Evolutionary conservation across 1,140 invertebrate species (phyloP).

Genomic region (Aphaenogaster rudis): DNA sequence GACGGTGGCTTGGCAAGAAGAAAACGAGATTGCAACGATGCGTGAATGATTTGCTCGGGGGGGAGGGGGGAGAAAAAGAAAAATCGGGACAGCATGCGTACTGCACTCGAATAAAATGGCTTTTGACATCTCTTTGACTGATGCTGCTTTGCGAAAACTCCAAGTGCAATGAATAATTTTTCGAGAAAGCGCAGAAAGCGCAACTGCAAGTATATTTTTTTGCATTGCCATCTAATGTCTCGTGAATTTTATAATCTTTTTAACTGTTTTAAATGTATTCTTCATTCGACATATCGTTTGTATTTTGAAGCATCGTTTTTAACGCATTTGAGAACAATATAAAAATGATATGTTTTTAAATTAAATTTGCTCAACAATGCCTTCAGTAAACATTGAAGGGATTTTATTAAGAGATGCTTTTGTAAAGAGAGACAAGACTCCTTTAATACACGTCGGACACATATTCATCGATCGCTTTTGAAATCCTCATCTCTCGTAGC

Average conservation of each 20-base stretch:
- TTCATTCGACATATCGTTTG: not conserved
- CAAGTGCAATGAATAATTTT: not conserved
- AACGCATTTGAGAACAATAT: not conserved
- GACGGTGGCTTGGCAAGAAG: conserved; percentile 18
- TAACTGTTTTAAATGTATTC: not conserved
- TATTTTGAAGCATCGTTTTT: not conserved
- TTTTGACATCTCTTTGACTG: not conserved
- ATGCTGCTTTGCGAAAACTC: not conserved
- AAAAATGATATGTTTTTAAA: not conserved
- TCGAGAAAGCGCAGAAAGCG: not conserved
- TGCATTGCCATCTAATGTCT: not conserved
- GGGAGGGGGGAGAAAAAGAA: not conserved
- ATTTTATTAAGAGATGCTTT: conserved; percentile 9
- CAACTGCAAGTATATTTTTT: not conserved
- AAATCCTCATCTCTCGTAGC: not conserved
- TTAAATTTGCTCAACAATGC: conserved; percentile 5
- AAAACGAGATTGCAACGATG: conserved; percentile 33
- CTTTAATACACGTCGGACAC: not conserved
- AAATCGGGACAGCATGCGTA: not conserved
- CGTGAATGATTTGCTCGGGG: not conserved
- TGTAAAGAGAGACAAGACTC: not conserved
- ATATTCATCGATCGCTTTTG: not conserved
- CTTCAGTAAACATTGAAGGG: not conserved
- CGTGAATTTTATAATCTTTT: not conserved
- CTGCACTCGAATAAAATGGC: not conserved